These are phyloP conservation scores for Sepioteuthis lessoniana DNA, from an alignment of 2,888 invertebrate genomes.

Conservation along the genomic window DNA sequence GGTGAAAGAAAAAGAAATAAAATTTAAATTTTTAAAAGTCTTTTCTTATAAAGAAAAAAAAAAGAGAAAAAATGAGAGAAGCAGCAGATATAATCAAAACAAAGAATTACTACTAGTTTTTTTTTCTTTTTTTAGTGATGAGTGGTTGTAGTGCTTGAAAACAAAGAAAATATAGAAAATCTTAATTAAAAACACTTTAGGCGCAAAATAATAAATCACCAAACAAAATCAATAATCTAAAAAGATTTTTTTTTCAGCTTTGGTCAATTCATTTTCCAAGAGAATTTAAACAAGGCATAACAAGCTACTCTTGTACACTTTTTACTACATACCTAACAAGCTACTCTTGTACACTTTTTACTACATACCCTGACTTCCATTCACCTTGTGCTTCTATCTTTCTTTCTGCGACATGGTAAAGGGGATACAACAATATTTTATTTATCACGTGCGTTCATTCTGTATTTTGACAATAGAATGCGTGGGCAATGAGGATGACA, in stretches of 20 bases:
- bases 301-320: neutral
- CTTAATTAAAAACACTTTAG: neutral
- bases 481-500: neutral
- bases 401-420: conserved; percentile 1
- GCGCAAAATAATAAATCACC: neutral
- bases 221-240: neutral
- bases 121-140: too few relatives aligned
- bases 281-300: neutral
- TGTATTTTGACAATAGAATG: conserved; percentile 1
- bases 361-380: neutral
- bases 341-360: neutral
- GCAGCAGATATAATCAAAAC: too few relatives aligned
- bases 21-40: too few relatives aligned
- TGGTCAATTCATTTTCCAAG: neutral
- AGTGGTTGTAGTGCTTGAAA: too few relatives aligned
- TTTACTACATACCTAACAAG: neutral
- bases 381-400: neutral
- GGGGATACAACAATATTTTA: conserved; percentile 33
- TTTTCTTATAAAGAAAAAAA: too few relatives aligned
- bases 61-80: too few relatives aligned
- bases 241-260: neutral
- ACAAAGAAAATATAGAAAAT: neutral
- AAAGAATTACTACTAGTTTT: too few relatives aligned
- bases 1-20: too few relatives aligned
- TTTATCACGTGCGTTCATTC: conserved; percentile 1